Evolutionary conservation across 2,888 invertebrate species (phyloP), one percentile per base, ranked within the genome.

Genomic region (Phengaris alcon): DNA sequence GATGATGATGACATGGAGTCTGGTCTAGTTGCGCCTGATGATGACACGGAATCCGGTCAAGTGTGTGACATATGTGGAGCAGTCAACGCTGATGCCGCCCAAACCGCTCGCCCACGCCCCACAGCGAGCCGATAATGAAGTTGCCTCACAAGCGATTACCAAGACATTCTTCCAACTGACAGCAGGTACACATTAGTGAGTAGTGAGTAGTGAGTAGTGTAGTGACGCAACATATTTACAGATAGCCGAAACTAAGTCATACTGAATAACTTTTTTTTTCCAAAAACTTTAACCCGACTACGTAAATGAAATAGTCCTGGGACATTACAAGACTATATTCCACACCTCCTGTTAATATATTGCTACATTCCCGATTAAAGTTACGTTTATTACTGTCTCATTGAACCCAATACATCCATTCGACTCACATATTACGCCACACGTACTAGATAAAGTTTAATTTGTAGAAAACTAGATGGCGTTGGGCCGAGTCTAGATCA

Each of bases 31-130:
- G n/a, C 48, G 46, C 69, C 48, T 48, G 48, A n/a, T 46, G 68
- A 59, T 59, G 59, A 22, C 59, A 59, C 1, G 9, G n/a, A 69
- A 69, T 3, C 69, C 69, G 69, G 69, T 69, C 69, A 69, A 69
- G 69, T 69, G 35, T 48, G 48, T 69, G 69, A 69, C 69, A 48
- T 46, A 46, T 69, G 69, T 48, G 69, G 69, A 69, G 69, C 69
- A 48, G 46, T 46, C 46, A 3, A 7, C 9, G 68, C n/a, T 69
- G 48, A 48, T n/a, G 46, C 7, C 68, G 44, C n/a, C 69, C 69
- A n/a, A 48, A n/a, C 69, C 13, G 35, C 46, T 69, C 69, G 69
- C 69, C 69, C 69, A 69, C 69, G 69, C 69, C 3, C 3, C 35
- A 35, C 35, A 35, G 3, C 3, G 35, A 7, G 5, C 12, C 69